Base-by-base conservation (phyloP, 2,113 vertebrate species). In the Henicopernis longicauda region DNA sequence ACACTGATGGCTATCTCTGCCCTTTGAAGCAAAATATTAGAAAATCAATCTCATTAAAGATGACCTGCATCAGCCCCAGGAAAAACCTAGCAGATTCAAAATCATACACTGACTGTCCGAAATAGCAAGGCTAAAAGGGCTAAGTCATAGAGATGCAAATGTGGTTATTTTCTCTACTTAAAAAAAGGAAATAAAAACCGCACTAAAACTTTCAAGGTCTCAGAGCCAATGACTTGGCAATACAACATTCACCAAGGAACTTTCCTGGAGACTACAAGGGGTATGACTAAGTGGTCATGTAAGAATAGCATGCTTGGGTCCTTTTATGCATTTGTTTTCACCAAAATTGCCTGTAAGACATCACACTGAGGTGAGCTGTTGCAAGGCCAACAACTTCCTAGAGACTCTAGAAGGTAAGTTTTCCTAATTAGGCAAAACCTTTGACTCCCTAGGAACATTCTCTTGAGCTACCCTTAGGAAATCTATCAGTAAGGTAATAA, bases 11-110 rank as follows among this genome's bases (percentile, higher is more conserved):
- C 82, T 91, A 84, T 76, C 78, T 93, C 69, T 96, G 97, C 93
- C 93, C 95, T 95, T 95, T 82, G 86, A 97, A 86, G 67, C 47
- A 86, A 95, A 96, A 70, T 82, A 81, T 88, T 92, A 95, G 78
- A 85, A 95, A 97, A 90, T 92, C 62, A 83, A 10, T 95, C 94
- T 91, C 17, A 13, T 92, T 93, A 91, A 94, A 96, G 74, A 90
- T 93, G 95, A 97, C 95, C 96, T 92, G 54, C 23, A 62, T 16
- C 31, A 92, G 73, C 77, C 89, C 66, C 16, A 82, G 59, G 16
- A 81, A 94, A 89, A 95, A 81, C 19, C 63, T 45, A 89, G 50
- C 32, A 82, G 82, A 67, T 87, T 77, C 71, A 93, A 94, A 94
- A 96, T 90, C 67, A 82, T 20, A 55, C n/a, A 49, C 12, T 57